Conservation (phyloP, 2,797 vertebrate genomes). For the Danio choprae region DNA sequence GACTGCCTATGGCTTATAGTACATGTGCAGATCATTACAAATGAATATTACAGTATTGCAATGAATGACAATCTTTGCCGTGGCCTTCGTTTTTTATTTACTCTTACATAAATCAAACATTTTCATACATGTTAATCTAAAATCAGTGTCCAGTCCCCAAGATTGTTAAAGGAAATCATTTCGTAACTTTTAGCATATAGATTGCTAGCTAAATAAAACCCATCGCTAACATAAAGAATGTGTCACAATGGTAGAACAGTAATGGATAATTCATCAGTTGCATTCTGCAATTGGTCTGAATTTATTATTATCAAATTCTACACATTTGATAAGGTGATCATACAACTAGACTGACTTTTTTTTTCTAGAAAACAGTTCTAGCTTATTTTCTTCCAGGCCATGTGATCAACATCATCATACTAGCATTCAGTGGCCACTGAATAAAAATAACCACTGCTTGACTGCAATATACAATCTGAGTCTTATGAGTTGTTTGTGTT, state of each 20-base stretch:
- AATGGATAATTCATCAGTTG: slow-evolving; percentile 42
- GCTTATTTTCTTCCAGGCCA: slow-evolving; percentile 65
- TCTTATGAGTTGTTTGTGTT: neutral
- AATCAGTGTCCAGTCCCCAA: neutral
- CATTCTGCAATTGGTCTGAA: slow-evolving; percentile 73
- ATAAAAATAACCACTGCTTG: neutral
- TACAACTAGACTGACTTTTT: slow-evolving; percentile 78
- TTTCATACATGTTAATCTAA: neutral
- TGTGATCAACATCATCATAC: slow-evolving; percentile 66
- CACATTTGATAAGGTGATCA: slow-evolving; percentile 75
- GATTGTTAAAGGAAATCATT: neutral
- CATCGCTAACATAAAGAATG: slow-evolving; percentile 11
- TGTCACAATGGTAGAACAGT: slow-evolving; percentile 32
- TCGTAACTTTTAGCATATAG: slow-evolving; percentile 23
- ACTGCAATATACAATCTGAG: neutral
- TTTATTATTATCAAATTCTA: slow-evolving; percentile 73
- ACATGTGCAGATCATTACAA: neutral
- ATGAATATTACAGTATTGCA: neutral
- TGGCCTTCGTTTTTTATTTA: neutral
- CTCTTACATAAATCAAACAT: neutral
- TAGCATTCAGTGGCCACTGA: slow-evolving; percentile 52
- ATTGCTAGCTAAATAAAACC: slow-evolving; percentile 1
- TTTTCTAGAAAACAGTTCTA: slow-evolving; percentile 74
- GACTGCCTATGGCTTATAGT: neutral
- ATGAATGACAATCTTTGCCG: neutral